Evolutionary conservation across 2,888 invertebrate genomes (phyloP), one percentile per base, ranked within the genome.

Genomic region (Ormyrus nitidulus): DNA sequence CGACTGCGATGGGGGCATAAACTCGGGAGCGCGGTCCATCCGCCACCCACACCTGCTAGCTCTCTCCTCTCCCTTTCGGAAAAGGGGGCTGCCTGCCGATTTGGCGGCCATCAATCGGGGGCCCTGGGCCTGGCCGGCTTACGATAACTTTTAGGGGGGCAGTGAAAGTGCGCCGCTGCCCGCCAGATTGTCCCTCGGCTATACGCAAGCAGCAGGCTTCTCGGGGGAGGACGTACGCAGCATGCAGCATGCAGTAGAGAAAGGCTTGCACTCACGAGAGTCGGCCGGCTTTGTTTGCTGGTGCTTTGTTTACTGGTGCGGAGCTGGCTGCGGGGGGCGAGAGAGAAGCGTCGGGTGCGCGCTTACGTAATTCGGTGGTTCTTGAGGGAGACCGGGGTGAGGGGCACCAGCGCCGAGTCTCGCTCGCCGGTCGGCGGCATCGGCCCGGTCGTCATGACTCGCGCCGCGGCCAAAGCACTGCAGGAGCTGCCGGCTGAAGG

Each of bases 51-150:
- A 85, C 85, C 86, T 85, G 75, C 83, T 84, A 88, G 91, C 89
- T 0, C 91, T 91, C 91, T 91, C 91, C 91, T 91, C 58, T 91
- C 90, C 89, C 87, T 19, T 19, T 19, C 56, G 44, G 34, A 34
- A 34, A 34, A 34, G 19, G 13, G 34, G 34, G 34, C 34, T 2
- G 34, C 34, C 34, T 34, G 34, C 2, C 34, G 34, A 34, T 19
- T 19, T 19, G 19, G 19, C 34, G 34, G 34, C 34, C 19, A 19
- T 19, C 1, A 1, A 19, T 34, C 34, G 34, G 34, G 34, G 34
- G 34, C 34, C 34, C 34, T 2, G 34, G 34, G 34, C 34, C 34
- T 2, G 1, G 34, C 0, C 34, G 34, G 34, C 0, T 0, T 19
- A 19, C 19, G 34, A 34, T 34, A 4, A 4, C 34, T 34, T 34